Base-by-base conservation (phyloP, 2,797 vertebrate species). In the Acestrorhynchus altus region DNA sequence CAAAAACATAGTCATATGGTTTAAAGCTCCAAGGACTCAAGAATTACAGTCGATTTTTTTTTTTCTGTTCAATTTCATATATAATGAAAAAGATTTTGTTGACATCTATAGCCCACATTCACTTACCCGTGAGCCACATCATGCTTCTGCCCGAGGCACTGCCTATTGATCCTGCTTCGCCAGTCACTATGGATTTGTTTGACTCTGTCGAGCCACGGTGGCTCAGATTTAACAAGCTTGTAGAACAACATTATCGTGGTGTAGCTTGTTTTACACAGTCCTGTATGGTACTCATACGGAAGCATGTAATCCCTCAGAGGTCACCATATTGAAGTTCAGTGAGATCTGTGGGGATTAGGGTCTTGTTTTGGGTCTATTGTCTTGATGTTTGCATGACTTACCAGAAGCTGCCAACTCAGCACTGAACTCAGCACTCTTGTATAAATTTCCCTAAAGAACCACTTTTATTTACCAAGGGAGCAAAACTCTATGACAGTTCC, bases 141-240 rank as follows among this genome's bases (percentile, higher is more conserved):
- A 6, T 68, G 20, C 35, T 78, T 63, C 49, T 22, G 79, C 72
- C 39, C 16, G 35, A 46, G 46, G 70, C 74, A n/a, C 70, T 47
- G 64, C 39, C 49, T 67, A 81, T 59, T 71, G 79, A 81, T 84
- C 73, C 66, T 47, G 46, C 68, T 59, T 51, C 69, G 68, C 64
- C 47, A 63, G 61, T 77, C 59, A 78, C 73, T 73, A 81, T 73
- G 65, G 72, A 76, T 82, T 75, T 65, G 54, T 59, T 60, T 73
- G 67, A 52, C 57, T 63, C 39, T 57, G 61, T 64, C 65, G 16
- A 35, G 46, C 51, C 20, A 49, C 31, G 42, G 72, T 67, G 65
- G 68, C 31, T 4, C 60, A 64, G 31, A 52, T 64, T 63, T 47
- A 65, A 76, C 68, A 71, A 57, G 52, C 60, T 54, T 47, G 60